phyloP scores from a whole-genome alignment of 1,140 invertebrate genomes.

The Adelges cooleyi region DNA sequence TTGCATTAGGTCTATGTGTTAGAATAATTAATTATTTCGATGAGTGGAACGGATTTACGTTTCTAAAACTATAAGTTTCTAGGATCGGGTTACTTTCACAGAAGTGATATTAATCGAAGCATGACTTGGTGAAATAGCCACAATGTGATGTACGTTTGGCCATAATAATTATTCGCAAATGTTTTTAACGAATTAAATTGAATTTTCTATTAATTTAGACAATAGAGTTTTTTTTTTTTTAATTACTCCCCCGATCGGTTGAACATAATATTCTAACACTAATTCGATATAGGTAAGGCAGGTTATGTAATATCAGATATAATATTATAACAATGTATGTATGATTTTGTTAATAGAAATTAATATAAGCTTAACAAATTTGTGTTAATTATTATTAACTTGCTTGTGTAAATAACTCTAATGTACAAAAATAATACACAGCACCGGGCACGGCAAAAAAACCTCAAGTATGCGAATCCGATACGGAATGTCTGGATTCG shows the following conservation, averaged over 20 bases:
- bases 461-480: slow-evolving; percentile 56
- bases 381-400: not conserved
- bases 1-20: not conserved
- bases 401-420: slow-evolving; percentile 17
- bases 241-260: too few relatives aligned
- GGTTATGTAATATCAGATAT: too few relatives aligned
- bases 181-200: not conserved
- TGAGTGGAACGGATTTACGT: slow-evolving; percentile 22
- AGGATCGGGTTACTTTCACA: slow-evolving; percentile 18
- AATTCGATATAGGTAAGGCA: too few relatives aligned
- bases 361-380: too few relatives aligned
- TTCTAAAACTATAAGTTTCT: not conserved
- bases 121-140: slow-evolving; percentile 10
- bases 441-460: slow-evolving; percentile 52
- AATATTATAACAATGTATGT: too few relatives aligned
- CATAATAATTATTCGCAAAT: too few relatives aligned
- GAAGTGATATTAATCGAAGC: slow-evolving; percentile 18
- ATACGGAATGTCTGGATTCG: slow-evolving; percentile 58
- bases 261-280: too few relatives aligned
- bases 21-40: slow-evolving; percentile 5
- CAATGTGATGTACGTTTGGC: not conserved
- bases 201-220: too few relatives aligned
- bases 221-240: too few relatives aligned
- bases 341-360: too few relatives aligned
- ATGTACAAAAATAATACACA: slow-evolving; percentile 37